Conservation (phyloP, 1,140 invertebrate genomes). For the Euura lappo region DNA sequence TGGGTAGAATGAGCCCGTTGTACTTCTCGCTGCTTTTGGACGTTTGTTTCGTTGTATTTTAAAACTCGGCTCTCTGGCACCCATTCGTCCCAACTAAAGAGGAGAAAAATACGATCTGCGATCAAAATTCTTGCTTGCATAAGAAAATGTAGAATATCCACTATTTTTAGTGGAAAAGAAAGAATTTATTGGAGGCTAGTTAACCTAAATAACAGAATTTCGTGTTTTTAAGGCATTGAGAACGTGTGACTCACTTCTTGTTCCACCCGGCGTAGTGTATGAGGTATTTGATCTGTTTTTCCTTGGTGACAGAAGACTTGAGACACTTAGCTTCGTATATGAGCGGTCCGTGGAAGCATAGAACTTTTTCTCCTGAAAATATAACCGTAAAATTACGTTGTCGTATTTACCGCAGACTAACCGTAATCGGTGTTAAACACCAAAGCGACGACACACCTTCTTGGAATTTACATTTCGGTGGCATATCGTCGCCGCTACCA, state of each 20-base stretch:
- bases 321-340: constrained; percentile 97
- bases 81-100: constrained; percentile 96
- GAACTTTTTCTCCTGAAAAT: constrained; percentile 85
- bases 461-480: constrained; percentile 55
- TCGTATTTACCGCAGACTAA: neutral
- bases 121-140: constrained; percentile 4
- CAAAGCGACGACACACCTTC: constrained; percentile 41
- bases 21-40: constrained; percentile 89
- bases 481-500: constrained; percentile 37
- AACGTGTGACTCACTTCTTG: constrained; percentile 79
- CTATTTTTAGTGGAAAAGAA: constrained; percentile 6
- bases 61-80: constrained; percentile 92
- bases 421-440: too few relatives aligned
- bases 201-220: constrained; percentile 11
- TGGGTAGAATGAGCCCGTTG: constrained; percentile 80
- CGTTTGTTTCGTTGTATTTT: constrained; percentile 91
- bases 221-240: neutral
- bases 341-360: constrained; percentile 95
- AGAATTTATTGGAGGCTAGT: neutral
- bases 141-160: constrained; percentile 12
- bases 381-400: constrained; percentile 13
- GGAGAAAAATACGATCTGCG: constrained; percentile 37
- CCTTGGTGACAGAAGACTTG: constrained; percentile 80
- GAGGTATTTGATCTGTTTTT: constrained; percentile 88
- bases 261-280: constrained; percentile 99